A percentile compares a stretch with the other conserved stretches of the same genome.
Conservation (phyloP, 2,797 vertebrate species). For the Mormyrops attenuatus region DNA sequence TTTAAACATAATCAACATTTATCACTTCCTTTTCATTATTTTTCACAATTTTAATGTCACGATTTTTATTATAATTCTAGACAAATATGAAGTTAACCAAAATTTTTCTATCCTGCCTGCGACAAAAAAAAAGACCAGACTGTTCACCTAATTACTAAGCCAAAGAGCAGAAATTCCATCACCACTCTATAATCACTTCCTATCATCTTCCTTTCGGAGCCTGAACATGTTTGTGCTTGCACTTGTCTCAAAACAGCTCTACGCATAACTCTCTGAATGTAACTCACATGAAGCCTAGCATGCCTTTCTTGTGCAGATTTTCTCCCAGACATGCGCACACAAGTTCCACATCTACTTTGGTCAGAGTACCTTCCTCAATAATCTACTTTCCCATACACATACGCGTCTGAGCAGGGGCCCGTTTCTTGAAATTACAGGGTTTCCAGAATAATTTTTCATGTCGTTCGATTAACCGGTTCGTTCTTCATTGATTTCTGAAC, state of each 20-base stretch:
- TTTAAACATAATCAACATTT: background rate
- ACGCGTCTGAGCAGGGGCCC: background rate
- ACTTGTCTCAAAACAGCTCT: background rate
- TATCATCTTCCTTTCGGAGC: background rate
- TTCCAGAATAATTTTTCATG: background rate
- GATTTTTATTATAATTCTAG: background rate
- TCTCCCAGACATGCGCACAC: background rate
- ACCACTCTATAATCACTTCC: background rate
- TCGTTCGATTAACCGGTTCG: background rate
- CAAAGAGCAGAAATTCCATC: background rate
- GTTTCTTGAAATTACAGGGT: background rate
- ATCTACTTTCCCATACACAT: background rate
- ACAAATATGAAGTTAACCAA: background rate
- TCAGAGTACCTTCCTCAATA: background rate
- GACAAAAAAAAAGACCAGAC: background rate
- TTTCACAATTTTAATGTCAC: background rate
- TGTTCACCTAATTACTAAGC: background rate
- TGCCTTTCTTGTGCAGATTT: background rate
- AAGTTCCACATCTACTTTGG: background rate
- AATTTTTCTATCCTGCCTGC: background rate
- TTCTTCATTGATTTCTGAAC: background rate
- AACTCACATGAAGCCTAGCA: background rate
- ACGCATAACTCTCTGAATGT: background rate
- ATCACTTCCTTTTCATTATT: background rate
- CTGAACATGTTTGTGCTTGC: background rate